Percentiles rank a stretch among this genome's conserved stretches.
Conservation (phyloP, 2,113 vertebrate genomes). For the Otocyon megalotis region DNA sequence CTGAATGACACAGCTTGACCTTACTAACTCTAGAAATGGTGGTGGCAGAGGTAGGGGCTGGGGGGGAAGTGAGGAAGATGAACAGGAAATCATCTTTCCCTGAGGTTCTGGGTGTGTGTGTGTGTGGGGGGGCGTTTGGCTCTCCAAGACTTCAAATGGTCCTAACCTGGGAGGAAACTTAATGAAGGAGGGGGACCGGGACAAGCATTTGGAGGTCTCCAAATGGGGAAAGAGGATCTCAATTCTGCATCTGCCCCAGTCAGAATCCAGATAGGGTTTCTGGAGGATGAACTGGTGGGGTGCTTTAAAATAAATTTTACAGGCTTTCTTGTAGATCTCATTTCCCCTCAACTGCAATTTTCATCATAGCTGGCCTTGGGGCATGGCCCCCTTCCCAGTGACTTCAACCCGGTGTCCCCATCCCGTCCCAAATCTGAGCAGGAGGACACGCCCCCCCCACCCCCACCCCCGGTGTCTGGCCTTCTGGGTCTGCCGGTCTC, state of each 20-base stretch:
- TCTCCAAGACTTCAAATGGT: slow-evolving; percentile 16
- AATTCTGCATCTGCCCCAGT: too few species aligned
- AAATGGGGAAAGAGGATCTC: not conserved
- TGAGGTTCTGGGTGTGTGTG: not conserved
- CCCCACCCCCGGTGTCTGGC: accelerated
- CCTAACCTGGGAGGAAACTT: not conserved
- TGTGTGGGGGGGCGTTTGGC: not conserved
- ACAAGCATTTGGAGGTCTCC: not conserved
- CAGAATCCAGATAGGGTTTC: not conserved
- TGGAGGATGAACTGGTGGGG: not conserved
- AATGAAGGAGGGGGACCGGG: accelerated
- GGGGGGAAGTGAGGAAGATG: too few species aligned
- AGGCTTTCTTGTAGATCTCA: not conserved
- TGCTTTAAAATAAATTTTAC: not conserved
- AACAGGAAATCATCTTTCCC: not conserved
- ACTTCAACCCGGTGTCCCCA: accelerated
- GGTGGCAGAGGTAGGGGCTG: accelerated
- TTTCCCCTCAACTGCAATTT: not conserved
- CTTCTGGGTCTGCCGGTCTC: not conserved
- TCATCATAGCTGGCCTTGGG: not conserved
- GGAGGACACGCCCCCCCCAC: not conserved
- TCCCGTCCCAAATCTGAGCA: accelerated
- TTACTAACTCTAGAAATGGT: not conserved
- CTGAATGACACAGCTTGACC: accelerated
- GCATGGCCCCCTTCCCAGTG: too few species aligned